Evolutionary conservation across 2,113 vertebrate species (phyloP), one percentile per base, ranked within the genome.

Genomic region (Serilophus lunatus): DNA sequence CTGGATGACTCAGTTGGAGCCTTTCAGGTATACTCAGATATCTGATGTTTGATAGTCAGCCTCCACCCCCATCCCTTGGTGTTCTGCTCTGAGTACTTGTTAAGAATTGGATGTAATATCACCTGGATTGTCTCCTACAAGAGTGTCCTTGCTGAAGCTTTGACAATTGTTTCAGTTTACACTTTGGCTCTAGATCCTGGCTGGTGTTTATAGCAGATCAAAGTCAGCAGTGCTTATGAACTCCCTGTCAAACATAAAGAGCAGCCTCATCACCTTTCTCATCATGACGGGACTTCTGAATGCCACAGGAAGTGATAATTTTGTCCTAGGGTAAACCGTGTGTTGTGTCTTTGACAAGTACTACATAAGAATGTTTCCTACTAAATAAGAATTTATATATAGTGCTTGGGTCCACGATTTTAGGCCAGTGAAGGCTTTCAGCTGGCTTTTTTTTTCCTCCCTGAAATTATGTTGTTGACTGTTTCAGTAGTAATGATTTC

Each of bases 31-130:
- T 59, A 36, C 50, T 84, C 26, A 18, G 7, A 19, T 53, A 65
- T 14, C 35, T 82, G 56, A 75, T 56, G 12, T 86, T 68, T 80
- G 50, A 77, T 42, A 36, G 51, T 63, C 9, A 57, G 72, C 28
- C 12, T n/a, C 12, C 5, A 2, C 4, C 7, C 9, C 6, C 12
- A 0, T 9, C 1, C 18, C 12, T 36, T 31, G 12, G 12, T 77
- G 6, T 70, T 91, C n/a, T 53, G 25, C 60, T 84, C 24, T 13
- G 51, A 68, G 31, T 36, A 40, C 17, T 68, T 36, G 2, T 54
- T 26, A 79, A 69, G 29, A 78, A 57, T 23, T 56, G 31, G 22
- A 15, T 40, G 10, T 51, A 68, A 20, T 54, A 66, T 18, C 9
- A 3, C 28, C 35, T 28, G 8, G 8, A n/a, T 60, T 71, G 47